Base-by-base conservation (phyloP, 2,113 vertebrate genomes). In the Pomatostomus ruficeps region DNA sequence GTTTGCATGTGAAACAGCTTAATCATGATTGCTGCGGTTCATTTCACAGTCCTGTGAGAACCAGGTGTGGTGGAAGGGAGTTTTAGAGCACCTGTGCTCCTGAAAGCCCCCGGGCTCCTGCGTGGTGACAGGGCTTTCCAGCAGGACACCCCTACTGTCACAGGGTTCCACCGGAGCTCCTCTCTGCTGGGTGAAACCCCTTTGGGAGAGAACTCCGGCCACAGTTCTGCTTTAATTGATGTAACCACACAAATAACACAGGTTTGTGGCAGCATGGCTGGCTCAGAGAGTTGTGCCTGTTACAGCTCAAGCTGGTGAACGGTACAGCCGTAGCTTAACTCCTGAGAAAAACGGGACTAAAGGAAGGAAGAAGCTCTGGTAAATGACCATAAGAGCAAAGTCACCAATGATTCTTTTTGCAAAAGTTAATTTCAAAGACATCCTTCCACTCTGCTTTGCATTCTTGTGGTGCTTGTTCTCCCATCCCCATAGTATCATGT, bases 401-500 rank as follows among this genome's bases (percentile, higher is more conserved):
- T 20, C 40, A 25, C 25, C 20, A 40, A 17, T 12, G 3, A 2
- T 48, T 66, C 23, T 48, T 42, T 43, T 66, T 66, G 12, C 7
- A 55, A 54, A 45, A 55, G 19, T 14, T 57, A 0, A 31, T 71
- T 86, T 75, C 45, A 52, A 48, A 48, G 25, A 4, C 52, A 16
- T 25, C 33, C n/a, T 59, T 36, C 42, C 66, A 1, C 48, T 72
- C 48, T 61, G 1, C 43, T 58, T 36, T 65, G 26, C 12, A 17
- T 19, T 66, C 1, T 0, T 10, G 52, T 35, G 29, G 22, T 75
- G 10, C 14, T 76, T 62, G 11, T 7, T 45, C 28, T 28, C 12
- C 7, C 0, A 0, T 38, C 40, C 58, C 62, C 16, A 7, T 35
- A 24, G 51, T 45, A 85, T 75, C 11, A 1, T 57, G 4, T 21